phyloP scores from a whole-genome alignment of 2,113 vertebrate species.

The Corydoras maculifer region DNA sequence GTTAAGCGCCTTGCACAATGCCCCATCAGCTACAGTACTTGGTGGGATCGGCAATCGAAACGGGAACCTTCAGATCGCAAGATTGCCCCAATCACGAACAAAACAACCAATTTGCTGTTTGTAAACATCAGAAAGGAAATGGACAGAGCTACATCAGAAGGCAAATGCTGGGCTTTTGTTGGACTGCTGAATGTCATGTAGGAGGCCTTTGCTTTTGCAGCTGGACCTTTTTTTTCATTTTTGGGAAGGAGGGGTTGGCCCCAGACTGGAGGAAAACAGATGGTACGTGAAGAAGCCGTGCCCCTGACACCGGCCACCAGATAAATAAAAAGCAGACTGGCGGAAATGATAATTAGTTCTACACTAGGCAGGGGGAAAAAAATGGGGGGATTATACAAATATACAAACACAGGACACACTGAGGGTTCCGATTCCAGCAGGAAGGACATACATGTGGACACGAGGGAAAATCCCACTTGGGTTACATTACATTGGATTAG shows the following conservation, averaged over 20 bases:
- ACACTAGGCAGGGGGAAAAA: background rate
- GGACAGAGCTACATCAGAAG: too few relatives aligned
- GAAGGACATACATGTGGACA: background rate
- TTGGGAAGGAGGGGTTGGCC: conserved; percentile 13
- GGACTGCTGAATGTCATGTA: background rate
- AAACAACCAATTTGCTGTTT: too few relatives aligned
- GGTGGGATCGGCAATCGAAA: too few relatives aligned
- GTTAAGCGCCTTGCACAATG: too few relatives aligned
- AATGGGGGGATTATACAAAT: background rate
- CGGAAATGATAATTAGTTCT: background rate
- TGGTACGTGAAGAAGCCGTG: conserved; percentile 23
- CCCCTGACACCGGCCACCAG: conserved; percentile 27
- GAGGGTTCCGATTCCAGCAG: background rate
- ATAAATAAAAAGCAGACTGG: conserved; percentile 1
- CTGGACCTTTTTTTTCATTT: background rate
- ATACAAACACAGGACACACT: background rate
- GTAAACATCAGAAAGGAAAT: too few relatives aligned
- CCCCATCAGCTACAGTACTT: too few relatives aligned
- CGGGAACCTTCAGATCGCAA: too few relatives aligned
- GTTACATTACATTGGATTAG: too few relatives aligned
- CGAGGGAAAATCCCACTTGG: background rate
- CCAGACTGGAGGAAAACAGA: conserved; percentile 37
- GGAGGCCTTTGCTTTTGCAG: conserved; percentile 29
- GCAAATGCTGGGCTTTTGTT: too few relatives aligned
- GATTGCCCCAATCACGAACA: too few relatives aligned